Evolutionary conservation across 2,888 invertebrate genomes (phyloP).

Genomic region (Napeogenes inachia): DNA sequence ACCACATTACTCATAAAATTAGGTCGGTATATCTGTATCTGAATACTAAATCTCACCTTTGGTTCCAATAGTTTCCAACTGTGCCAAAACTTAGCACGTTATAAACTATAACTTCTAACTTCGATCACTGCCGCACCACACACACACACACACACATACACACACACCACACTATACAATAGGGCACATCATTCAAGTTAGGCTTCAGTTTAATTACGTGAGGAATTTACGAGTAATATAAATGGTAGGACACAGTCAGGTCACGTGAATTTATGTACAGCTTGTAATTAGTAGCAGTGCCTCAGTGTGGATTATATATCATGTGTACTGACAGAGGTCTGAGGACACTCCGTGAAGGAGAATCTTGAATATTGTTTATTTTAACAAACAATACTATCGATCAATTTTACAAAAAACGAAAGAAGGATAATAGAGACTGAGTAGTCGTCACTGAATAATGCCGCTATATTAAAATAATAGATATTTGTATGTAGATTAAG

Average conservation of each 20-base stretch:
- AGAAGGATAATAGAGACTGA: too few relatives aligned
- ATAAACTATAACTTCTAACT: slow-evolving; percentile 3
- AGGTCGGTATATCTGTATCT: background rate
- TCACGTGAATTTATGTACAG: slow-evolving; percentile 28
- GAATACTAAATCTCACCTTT: background rate
- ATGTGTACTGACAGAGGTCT: slow-evolving; percentile 9
- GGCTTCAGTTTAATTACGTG: slow-evolving; percentile 34
- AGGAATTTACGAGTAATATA: slow-evolving; percentile 34
- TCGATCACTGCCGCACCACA: background rate
- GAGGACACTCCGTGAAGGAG: background rate
- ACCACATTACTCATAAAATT: too few relatives aligned
- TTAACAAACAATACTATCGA: too few relatives aligned
- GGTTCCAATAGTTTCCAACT: slow-evolving; percentile 1
- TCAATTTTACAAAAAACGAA: too few relatives aligned
- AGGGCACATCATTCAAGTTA: slow-evolving; percentile 18
- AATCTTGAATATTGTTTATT: background rate
- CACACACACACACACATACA: too few relatives aligned
- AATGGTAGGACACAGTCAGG: slow-evolving; percentile 29
- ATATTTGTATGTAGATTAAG: too few relatives aligned
- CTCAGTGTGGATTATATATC: slow-evolving; percentile 19
- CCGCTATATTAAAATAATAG: too few relatives aligned
- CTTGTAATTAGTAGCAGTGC: slow-evolving; percentile 29
- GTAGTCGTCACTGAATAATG: too few relatives aligned
- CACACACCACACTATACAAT: slow-evolving; percentile 3
- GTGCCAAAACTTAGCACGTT: background rate